Base-by-base conservation (phyloP, 2,113 vertebrate genomes). In the Prunella himalayana region DNA sequence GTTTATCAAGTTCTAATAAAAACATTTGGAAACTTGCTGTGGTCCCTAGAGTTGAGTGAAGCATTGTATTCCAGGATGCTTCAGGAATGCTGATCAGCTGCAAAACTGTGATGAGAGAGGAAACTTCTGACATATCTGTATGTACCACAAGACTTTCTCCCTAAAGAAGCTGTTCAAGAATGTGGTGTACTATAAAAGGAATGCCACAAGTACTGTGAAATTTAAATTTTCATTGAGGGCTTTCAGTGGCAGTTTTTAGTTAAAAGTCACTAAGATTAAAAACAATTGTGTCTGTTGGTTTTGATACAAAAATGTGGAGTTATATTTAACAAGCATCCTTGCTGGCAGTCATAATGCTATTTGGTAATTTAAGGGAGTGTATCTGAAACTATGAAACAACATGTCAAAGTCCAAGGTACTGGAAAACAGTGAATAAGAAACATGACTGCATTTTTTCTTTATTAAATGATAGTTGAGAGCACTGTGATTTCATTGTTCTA, bases 161-260 rank as follows among this genome's bases (percentile, higher is more conserved):
- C 94, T 73, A 78, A 96, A 95, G 88, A 96, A 89, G 23, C 41
- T 75, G 69, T 89, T 96, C 42, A 82, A 88, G 93, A 97, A 97
- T 95, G 94, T 75, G 53, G 19, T 93, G 77, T 93, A 78, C 96
- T 92, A 70, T 27, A 86, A 97, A 94, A 94, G 45, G 33, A 96
- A 65, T 95, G 60, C 73, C 1, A 1, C 56, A 71, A 95, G 79
- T 80, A 82, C 93, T 92, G 31, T 71, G 54, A 84, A 95, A 96
- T 68, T 31, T 72, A 95, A 80, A 4, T 94, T 94, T 83, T 97
- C 57, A 50, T 82, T 94, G 90, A 92, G 63, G 39, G 30, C 37
- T 88, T 95, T 79, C n/a, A 66, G 47, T 47, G 44, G 30, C 17
- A 59, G 60, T 94, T 94, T 96, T 96, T 79, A 93, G 65, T 91